Evolutionary conservation across 2,888 invertebrate genomes (phyloP).

Genomic region (Adineta ricciae): DNA sequence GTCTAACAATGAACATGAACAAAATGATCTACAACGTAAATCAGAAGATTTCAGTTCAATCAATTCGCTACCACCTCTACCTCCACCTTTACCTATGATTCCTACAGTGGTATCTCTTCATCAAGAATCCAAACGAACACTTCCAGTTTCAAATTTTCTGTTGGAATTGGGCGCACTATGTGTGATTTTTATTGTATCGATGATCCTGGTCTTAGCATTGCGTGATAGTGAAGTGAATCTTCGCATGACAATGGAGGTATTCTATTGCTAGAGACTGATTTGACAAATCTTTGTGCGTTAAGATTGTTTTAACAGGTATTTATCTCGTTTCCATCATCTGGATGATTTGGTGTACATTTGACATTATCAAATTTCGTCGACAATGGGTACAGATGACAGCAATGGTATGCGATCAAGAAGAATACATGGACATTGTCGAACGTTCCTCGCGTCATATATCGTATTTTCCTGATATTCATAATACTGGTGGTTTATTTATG

Average conservation of each 20-base stretch:
- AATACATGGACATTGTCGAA: not conserved
- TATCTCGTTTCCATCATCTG: conserved; percentile 24
- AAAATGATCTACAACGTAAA: not conserved
- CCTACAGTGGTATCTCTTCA: not conserved
- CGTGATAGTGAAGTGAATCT: not conserved
- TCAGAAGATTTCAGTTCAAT: not conserved
- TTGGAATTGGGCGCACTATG: not conserved
- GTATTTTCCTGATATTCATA: not conserved
- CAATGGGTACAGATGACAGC: not conserved
- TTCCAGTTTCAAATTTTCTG: not conserved
- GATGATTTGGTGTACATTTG: conserved; percentile 20
- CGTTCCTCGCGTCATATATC: not conserved
- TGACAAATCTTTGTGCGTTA: too few relatives aligned
- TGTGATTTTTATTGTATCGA: not conserved
- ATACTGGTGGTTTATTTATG: conserved; percentile 11
- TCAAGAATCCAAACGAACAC: not conserved
- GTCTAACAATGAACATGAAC: not conserved
- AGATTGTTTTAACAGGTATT: conserved; percentile 23
- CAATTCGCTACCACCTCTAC: not conserved
- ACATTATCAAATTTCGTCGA: conserved; percentile 21
- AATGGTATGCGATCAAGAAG: not conserved
- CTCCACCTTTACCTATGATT: not conserved
- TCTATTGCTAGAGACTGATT: too few relatives aligned
- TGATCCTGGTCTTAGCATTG: not conserved
- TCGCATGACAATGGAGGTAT: not conserved